These are phyloP conservation scores for Gymnarchus niloticus DNA, from an alignment of 2,113 vertebrate genomes.

Conservation along the genomic window DNA sequence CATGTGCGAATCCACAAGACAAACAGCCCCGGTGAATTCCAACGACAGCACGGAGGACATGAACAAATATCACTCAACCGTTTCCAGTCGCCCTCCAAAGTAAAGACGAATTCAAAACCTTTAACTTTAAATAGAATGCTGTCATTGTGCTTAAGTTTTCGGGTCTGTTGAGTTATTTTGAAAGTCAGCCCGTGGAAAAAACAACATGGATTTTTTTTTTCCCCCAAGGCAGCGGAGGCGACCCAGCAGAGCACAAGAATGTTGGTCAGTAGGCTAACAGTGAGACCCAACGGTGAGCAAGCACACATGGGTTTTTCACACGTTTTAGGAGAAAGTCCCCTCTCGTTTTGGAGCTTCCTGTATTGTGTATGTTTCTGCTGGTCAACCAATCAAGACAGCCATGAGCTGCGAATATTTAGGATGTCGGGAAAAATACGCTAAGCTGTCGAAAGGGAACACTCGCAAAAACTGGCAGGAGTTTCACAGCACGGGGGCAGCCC, in stretches of 20 bases:
- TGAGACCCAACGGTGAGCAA: neutral
- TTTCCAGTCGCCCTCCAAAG: conserved; percentile 25
- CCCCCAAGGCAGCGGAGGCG: neutral
- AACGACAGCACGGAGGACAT: conserved; percentile 1
- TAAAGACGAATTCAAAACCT: conserved; percentile 31
- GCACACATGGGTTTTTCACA: neutral
- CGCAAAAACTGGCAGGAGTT: neutral
- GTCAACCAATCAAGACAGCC: conserved; percentile 22
- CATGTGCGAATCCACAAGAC: neutral
- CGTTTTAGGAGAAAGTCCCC: neutral
- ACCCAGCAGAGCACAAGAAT: neutral
- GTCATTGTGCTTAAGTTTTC: conserved; percentile 29
- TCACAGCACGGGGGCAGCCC: neutral
- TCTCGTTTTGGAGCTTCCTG: conserved; percentile 5
- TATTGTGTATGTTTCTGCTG: neutral
- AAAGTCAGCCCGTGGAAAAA: conserved; percentile 32
- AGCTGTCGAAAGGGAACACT: neutral
- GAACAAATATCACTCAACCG: conserved; percentile 14
- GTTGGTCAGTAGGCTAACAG: neutral
- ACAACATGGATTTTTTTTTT: conserved; percentile 26
- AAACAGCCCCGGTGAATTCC: neutral
- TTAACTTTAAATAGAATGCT: conserved; percentile 27
- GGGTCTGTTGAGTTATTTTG: conserved; percentile 24
- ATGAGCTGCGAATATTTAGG: conserved; percentile 4
- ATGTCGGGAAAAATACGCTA: conserved; percentile 27